Evolutionary conservation across 2,888 invertebrate species (phyloP), one percentile per base, ranked within the genome.

Genomic region (Heliconius charithonia): DNA sequence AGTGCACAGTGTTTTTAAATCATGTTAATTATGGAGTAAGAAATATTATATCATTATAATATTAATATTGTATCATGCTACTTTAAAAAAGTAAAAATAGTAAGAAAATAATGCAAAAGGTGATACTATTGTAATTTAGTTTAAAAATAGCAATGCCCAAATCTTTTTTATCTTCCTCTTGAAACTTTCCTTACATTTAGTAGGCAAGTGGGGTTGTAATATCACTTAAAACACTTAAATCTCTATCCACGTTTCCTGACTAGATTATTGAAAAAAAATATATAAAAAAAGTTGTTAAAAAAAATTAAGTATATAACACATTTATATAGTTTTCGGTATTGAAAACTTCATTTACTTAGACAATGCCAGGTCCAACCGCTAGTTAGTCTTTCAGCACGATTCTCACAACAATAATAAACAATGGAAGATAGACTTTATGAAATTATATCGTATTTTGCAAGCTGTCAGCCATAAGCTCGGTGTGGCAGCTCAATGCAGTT

Each of bases 371-470:
- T 59, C n/a, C 37, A 72, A 74, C 74, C 41, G 41, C 45, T 74
- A 45, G 74, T 63, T 74, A 65, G 22, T 22, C 22, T 45, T 45
- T 45, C 45, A 27, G 41, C 25, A 41, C 77, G 37, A 66, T 77
- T 77, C 77, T 65, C 74, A 75, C 69, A 69, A 73, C 19, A 77
- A 72, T 75, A 67, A 65, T 66, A 65, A 72, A 77, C 77, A 77
- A 77, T 77, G 56, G 71, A 71, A n/a, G 74, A 77, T 65, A 66
- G 67, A 59, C 65, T 56, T 72, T 77, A 75, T 77, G 72, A 65
- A 79, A 78, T 80, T 80, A 77, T 80, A 65, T 75, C 72, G 79
- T 78, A 76, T 72, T 76, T 75, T 65, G 77, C 76, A 69, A 56
- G 74, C 56, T 80, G 79, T 69, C 72, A 80, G 59, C 66, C 25